Evolutionary conservation across 2,113 vertebrate genomes (phyloP).

Genomic region (Caranx melampygus): DNA sequence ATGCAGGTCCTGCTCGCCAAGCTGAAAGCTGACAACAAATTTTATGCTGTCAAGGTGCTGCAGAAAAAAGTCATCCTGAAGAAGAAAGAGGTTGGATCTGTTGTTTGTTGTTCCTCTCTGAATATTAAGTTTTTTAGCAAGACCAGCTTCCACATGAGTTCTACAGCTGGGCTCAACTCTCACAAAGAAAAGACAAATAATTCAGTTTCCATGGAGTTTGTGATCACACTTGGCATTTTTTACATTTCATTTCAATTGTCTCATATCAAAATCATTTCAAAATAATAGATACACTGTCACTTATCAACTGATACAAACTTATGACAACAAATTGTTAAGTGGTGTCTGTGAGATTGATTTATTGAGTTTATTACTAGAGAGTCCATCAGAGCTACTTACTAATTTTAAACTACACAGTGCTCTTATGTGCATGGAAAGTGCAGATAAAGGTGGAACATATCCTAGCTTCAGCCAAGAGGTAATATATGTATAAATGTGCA

Average conservation of each 20-base stretch:
- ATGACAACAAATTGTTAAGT: background rate
- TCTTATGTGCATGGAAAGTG: background rate
- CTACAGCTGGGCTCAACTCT: no score
- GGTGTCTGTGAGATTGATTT: background rate
- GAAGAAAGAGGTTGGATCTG: constrained; percentile 92
- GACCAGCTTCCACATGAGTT: no score
- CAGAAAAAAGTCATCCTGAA: constrained; percentile 98
- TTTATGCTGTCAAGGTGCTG: constrained; percentile 97
- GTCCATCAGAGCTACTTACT: background rate
- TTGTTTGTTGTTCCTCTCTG: background rate
- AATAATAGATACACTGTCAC: background rate
- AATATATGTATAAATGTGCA: background rate
- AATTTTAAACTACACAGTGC: background rate
- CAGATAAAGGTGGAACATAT: constrained; percentile 22
- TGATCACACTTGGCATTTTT: background rate
- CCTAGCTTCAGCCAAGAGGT: background rate
- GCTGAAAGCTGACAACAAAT: constrained; percentile 90
- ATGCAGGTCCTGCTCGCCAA: constrained; percentile 95
- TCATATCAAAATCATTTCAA: background rate
- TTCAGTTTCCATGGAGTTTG: no score
- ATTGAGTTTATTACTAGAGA: background rate
- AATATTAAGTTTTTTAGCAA: background rate
- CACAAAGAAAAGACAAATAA: no score
- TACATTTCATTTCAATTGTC: background rate
- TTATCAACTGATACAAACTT: background rate